phyloP scores from a whole-genome alignment of 2,888 invertebrate species.

The Aromia moschata region DNA sequence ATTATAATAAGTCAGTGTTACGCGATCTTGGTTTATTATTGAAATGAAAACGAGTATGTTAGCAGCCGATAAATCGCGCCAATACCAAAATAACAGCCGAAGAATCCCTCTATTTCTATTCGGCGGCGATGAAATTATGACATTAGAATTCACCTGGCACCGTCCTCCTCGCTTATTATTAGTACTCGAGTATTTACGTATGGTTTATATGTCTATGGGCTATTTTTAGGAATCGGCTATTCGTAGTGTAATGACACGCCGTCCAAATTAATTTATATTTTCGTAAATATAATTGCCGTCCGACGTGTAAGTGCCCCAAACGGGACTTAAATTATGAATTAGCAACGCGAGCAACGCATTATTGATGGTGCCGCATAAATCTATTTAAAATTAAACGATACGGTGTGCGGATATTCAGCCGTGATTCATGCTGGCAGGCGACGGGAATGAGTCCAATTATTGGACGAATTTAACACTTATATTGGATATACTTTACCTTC shows the following conservation, averaged over 20 bases:
- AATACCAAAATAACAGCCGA: too few species aligned
- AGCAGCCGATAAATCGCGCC: too few species aligned
- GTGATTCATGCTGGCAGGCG: neutral
- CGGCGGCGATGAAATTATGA: conserved; percentile 19
- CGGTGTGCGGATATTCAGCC: neutral
- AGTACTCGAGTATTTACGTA: conserved; percentile 23
- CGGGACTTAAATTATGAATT: conserved; percentile 14
- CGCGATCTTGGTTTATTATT: too few species aligned
- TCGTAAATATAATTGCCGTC: conserved; percentile 28
- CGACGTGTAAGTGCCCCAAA: conserved; percentile 12
- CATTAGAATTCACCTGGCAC: conserved; percentile 27
- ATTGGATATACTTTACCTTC: neutral
- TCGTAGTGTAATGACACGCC: conserved; percentile 30
- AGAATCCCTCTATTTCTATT: too few species aligned
- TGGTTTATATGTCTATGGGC: conserved; percentile 23
- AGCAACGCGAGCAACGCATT: conserved; percentile 7
- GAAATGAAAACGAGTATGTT: too few species aligned
- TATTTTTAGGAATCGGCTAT: conserved; percentile 30
- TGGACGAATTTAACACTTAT: neutral
- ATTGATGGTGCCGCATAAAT: conserved; percentile 12
- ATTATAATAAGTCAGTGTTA: too few species aligned
- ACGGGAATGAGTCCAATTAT: neutral
- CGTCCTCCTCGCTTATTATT: conserved; percentile 24
- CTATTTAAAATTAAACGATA: conserved; percentile 9
- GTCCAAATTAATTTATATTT: conserved; percentile 30